Percentiles rank a stretch among this genome's conserved stretches.
phyloP scores from a whole-genome alignment of 2,888 invertebrate species.

The Lymantria monacha region DNA sequence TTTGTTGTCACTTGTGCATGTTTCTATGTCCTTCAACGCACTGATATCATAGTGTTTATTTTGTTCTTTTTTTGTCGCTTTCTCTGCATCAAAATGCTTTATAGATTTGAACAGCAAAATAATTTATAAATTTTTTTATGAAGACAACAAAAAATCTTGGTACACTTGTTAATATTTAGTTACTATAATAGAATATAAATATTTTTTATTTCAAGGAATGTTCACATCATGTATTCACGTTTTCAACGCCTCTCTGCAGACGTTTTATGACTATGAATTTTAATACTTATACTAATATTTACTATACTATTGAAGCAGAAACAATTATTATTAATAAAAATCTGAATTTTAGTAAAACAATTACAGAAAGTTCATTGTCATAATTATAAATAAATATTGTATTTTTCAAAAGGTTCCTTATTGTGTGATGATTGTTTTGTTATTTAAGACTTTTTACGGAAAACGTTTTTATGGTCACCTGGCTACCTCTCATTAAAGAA shows the following conservation, averaged over 20 bases:
- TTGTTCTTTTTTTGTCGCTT: constrained; percentile 52
- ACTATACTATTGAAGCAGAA: neutral
- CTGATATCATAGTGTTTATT: constrained; percentile 71
- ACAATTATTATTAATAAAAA: neutral
- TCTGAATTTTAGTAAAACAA: neutral
- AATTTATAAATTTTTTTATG: constrained; percentile 43
- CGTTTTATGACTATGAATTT: constrained; percentile 46
- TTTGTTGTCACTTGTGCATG: constrained; percentile 59
- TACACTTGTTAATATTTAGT: constrained; percentile 48
- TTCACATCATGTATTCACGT: constrained; percentile 65
- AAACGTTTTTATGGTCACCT: constrained; percentile 52
- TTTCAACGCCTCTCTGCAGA: constrained; percentile 45
- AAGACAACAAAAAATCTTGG: constrained; percentile 58
- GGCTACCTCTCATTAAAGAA: constrained; percentile 39
- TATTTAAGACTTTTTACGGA: constrained; percentile 55
- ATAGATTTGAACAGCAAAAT: constrained; percentile 66
- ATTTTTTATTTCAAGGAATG: constrained; percentile 67
- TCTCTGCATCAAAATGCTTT: constrained; percentile 57
- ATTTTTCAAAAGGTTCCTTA: constrained; percentile 69
- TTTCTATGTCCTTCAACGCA: constrained; percentile 75
- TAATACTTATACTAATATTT: neutral
- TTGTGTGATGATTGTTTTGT: constrained; percentile 75
- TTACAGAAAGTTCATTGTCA: constrained; percentile 42
- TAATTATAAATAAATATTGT: constrained; percentile 54
- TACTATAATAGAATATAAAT: constrained; percentile 43